Evolutionary conservation across 53 echinoderm and acorn worm species (phyloP), one percentile per base, ranked within the genome.

Genomic region (Holothuria leucospilota): DNA sequence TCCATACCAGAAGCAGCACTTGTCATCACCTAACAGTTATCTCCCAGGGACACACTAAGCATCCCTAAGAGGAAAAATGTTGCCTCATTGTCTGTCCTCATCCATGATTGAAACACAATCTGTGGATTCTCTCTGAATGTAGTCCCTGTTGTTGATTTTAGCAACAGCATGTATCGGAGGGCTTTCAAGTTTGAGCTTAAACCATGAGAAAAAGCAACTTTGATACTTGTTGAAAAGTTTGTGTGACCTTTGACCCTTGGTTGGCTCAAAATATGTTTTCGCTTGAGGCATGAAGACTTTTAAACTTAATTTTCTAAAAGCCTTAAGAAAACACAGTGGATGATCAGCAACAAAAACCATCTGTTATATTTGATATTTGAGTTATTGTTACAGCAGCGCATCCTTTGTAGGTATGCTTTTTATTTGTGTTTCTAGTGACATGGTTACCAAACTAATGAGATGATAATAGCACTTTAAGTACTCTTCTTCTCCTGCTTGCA

Each of bases 311-410:
- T 42, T 75, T 24, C n/a, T n/a, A 23, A 75, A 75, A 75, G n/a
- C 49, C 75, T 52, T 51, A 23, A 68, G 16, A 49, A 52, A 75
- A 75, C 39, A 46, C 49, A 75, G 11, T 42, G 51, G 75, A 26
- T 49, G 75, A 75, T 75, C 75, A 75, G 75, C 75, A 52, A 75
- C 24, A 24, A 75, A 75, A 75, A 75, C 75, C 75, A 75, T 75
- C 75, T 75, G 75, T 75, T 75, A 42, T 75, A 74, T 26, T 75
- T 12, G 51, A 12, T 28, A n/a, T 75, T 28, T 75, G 51, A 28
- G 75, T 75, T 75, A 75, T 75, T 75, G 75, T 75, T 52, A 49
- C 39, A 51, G 2, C 28, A 51, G 51, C 75, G 75, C 51, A 75
- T 51, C 75, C 75, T 75, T 75, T 75, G 75, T 75, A 49, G 49